Evolutionary conservation across 2,888 invertebrate genomes (phyloP), one percentile per base, ranked within the genome.

Genomic region (Drosophila cyrtoloma): DNA sequence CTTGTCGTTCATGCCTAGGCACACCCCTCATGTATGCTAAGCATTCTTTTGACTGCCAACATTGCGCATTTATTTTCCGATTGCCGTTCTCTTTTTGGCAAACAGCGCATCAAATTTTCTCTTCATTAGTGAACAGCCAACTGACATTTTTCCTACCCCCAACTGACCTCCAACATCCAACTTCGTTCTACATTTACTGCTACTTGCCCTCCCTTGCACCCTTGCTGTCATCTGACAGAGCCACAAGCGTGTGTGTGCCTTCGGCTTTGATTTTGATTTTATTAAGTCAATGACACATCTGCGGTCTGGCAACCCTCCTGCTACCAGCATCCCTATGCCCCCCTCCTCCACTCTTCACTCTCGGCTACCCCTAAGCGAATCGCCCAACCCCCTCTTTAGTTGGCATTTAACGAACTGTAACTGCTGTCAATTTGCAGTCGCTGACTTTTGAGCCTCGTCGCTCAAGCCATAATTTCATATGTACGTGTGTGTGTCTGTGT

Each of bases 351-450:
- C n/a, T 2, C 26, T 0, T 0, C 26, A n/a, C 10, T 39, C 35
- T 35, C 55, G 19, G 28, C 35, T 52, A 39, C 39, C 37, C 55
- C 10, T 26, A 37, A 30, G 16, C 32, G 58, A 47, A 47, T 47
- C 22, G 44, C 5, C 37, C n/a, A 63, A 42, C 33, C n/a, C 51
- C 39, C 42, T 42, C 71, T 58, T 42, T 42, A 52, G 75, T 64
- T 76, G 79, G 82, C 82, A 89, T 90, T 91, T 91, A 89, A 91
- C 89, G 90, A 91, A 89, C 89, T 89, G 91, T 90, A 89, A 91
- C 90, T 91, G 89, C 89, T 89, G 91, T 90, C 91, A 91, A 91
- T 90, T 91, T 91, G 89, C 82, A 89, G 82, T 86, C 84, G 81
- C 90, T 90, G 89, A 90, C 86, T 88, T 88, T 88, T 86, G 86